phyloP scores from a whole-genome alignment of 2,888 invertebrate species.

The Axea sp. region DNA sequence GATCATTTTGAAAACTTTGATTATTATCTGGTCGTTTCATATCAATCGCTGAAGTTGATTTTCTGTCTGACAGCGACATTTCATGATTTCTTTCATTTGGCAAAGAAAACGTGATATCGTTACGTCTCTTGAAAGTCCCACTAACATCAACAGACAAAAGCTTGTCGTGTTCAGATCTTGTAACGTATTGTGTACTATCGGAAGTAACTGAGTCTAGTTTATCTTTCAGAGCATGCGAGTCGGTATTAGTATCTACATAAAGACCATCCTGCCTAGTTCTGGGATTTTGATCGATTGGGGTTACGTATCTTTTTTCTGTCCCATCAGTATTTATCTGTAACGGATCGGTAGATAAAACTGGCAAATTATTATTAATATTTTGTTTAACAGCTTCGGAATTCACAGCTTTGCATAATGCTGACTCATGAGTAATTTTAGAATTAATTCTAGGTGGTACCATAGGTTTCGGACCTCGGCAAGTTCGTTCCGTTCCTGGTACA shows the following conservation, averaged over 20 bases:
- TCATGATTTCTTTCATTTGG: conserved; percentile 71
- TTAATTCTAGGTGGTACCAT: conserved; percentile 77
- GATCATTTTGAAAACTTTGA: conserved; percentile 71
- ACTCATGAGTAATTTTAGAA: conserved; percentile 77
- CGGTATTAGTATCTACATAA: conserved; percentile 74
- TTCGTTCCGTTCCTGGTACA: conserved; percentile 68
- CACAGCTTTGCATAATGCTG: conserved; percentile 57
- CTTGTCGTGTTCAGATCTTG: conserved; percentile 75
- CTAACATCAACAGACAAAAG: conserved; percentile 75
- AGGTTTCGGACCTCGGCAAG: conserved; percentile 75
- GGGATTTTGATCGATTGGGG: conserved; percentile 72
- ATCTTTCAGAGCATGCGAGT: conserved; percentile 69
- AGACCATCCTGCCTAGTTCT: conserved; percentile 76
- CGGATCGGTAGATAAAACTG: conserved; percentile 29
- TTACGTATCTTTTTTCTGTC: conserved; percentile 69
- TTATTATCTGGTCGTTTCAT: conserved; percentile 69
- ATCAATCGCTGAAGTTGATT: conserved; percentile 67
- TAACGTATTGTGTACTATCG: conserved; percentile 72
- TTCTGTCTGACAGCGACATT: conserved; percentile 65
- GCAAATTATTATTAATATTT: conserved; percentile 49
- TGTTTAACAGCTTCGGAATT: conserved; percentile 44
- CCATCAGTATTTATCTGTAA: conserved; percentile 64
- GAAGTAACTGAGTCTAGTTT: conserved; percentile 66
- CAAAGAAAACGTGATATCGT: conserved; percentile 76
- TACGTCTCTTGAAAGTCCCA: conserved; percentile 72